Base-by-base conservation (phyloP, 2,888 invertebrate species). In the Steinernema scapterisci region DNA sequence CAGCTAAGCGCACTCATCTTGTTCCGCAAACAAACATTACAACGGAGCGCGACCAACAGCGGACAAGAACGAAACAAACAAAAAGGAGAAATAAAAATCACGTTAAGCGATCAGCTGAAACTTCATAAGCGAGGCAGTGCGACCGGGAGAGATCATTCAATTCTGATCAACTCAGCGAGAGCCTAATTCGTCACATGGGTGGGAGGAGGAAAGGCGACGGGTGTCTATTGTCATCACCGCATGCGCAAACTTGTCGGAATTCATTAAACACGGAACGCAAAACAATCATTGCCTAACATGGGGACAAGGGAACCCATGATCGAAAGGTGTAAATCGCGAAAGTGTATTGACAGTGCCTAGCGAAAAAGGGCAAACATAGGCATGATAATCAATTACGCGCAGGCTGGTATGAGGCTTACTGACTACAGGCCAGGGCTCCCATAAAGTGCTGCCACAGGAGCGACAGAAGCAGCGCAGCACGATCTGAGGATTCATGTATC, bases 171-270 rank as follows among this genome's bases (percentile, higher is more conserved):
- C 38, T 38, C 38, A 7, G 31, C 63, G 38, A 31, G 16, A 27
- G 38, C 63, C 63, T 63, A 63, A 63, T 63, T 31, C 5, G 63
- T 63, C 63, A 63, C 63, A 63, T 31, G n/a, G n/a, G n/a, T n/a
- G n/a, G 63, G 63, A 63, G 27, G 27, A 27, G 9, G 38, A 9
- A 9, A 3, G 63, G 63, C 63, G 63, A 31, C 11, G 31, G 23
- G 63, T 31, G 63, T 63, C 31, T 63, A 31, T 63, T 63, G 63
- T 63, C 63, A 31, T 25, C 63, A 31, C 6, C 63, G n/a, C 31
- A 31, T 63, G 63, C 63, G 63, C 63, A 63, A 63, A 63, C 63
- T 54, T 54, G 63, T 63, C 63, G 27, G 63, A 63, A 63, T 63
- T 31, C 63, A 25, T 63, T 63, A 63, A 63, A 11, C 16, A 31